Base-by-base conservation (phyloP, 2,888 invertebrate genomes). In the Acleris cristana region DNA sequence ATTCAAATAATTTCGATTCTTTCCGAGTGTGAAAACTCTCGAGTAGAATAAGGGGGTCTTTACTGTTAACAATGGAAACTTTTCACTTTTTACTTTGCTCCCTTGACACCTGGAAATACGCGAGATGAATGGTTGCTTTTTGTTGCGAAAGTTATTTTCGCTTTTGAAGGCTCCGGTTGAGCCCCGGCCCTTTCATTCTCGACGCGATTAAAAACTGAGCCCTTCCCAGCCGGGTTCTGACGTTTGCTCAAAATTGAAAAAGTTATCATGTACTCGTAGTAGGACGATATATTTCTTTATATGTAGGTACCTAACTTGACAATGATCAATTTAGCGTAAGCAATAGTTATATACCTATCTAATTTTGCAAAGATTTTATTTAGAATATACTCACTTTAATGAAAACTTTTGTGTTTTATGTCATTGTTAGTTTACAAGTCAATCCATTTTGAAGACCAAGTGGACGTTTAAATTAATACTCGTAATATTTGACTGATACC, bases 181-280 rank as follows among this genome's bases (percentile, higher is more conserved):
- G 80, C 81, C 48, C 48, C 45, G 48, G 48, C 48, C 84, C 82
- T 83, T 84, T 83, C 76, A 76, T 69, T 62, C 61, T 77, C 77
- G 79, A 77, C 71, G 74, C 83, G 84, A 87, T 88, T 88, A 86
- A 85, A 87, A 87, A 87, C 84, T 81, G 73, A 65, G 64, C 62
- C 70, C 70, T 65, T 71, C 56, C 67, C 74, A 76, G 80, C 81
- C 83, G 51, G 21, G 62, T 67, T 53, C 57, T 63, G 62, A 63
- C 53, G 53, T 49, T 34, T 19, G 49, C 26, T 19, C 52, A 53
- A 53, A 49, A 63, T 67, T 58, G 51, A 56, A 66, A 52, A 62
- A 57, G 64, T 64, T 64, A 64, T 57, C 52, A 57, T 58, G n/a
- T 57, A n/a, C n/a, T n/a, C n/a, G n/a, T n/a, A 44, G 45, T n/a